Evolutionary conservation across 2,888 invertebrate genomes (phyloP).

Genomic region (Leptodirus hochenwartii): DNA sequence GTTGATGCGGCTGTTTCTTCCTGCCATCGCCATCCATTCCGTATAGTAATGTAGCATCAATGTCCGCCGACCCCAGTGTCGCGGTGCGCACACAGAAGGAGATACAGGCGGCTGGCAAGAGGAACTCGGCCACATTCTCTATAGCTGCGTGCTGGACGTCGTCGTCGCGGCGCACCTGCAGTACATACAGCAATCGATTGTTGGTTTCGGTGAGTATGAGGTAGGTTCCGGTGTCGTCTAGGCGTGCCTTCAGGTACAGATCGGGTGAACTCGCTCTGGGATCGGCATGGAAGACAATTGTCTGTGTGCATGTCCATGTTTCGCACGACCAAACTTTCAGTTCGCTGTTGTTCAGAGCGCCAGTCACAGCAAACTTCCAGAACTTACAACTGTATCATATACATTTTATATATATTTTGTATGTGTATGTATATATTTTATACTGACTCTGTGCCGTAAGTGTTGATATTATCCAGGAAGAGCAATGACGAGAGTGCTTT

Average conservation of each 20-base stretch:
- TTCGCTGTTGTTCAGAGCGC: slow-evolving; percentile 75
- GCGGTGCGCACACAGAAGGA: slow-evolving; percentile 81
- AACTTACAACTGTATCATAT: slow-evolving; percentile 44
- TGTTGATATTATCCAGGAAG: slow-evolving; percentile 83
- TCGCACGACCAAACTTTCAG: slow-evolving; percentile 91
- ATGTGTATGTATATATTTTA: slow-evolving; percentile 3
- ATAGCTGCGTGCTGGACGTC: slow-evolving; percentile 44
- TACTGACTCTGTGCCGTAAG: slow-evolving; percentile 57
- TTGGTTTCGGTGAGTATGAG: slow-evolving; percentile 77
- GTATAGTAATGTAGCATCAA: too few species aligned
- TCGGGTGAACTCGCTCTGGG: slow-evolving; percentile 25
- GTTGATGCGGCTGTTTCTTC: slow-evolving; percentile 9
- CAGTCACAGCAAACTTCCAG: slow-evolving; percentile 93
- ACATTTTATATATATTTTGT: slow-evolving; percentile 2
- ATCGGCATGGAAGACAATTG: slow-evolving; percentile 46
- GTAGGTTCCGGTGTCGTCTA: slow-evolving; percentile 75
- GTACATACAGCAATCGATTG: slow-evolving; percentile 65
- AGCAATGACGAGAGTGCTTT: slow-evolving; percentile 75
- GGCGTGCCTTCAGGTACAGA: slow-evolving; percentile 49
- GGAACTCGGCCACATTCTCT: slow-evolving; percentile 66
- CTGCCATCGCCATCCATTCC: slow-evolving; percentile 5
- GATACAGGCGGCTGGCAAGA: slow-evolving; percentile 70
- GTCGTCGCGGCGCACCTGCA: slow-evolving; percentile 49
- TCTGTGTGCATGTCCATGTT: slow-evolving; percentile 87
- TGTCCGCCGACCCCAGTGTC: slow-evolving; percentile 31